phyloP scores from a whole-genome alignment of 2,888 invertebrate species.

The Bimastos eiseni region DNA sequence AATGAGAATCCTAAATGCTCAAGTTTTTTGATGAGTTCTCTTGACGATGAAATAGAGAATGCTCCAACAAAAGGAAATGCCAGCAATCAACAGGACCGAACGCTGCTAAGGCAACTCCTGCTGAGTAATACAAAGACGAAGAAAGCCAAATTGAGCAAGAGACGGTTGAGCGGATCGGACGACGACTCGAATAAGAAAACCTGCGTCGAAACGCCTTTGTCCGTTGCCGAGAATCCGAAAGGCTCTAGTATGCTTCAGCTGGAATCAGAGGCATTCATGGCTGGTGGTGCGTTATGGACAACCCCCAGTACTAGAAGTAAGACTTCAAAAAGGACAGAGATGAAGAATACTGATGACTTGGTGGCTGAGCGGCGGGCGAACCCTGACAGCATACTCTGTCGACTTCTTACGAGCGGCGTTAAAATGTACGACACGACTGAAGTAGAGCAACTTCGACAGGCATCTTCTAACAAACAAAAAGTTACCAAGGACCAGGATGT shows the following conservation, averaged over 20 bases:
- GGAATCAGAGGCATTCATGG: not conserved
- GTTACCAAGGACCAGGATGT: not conserved
- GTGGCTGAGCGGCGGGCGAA: not conserved
- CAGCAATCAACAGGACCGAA: not conserved
- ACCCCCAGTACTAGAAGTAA: not conserved
- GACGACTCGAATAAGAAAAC: not conserved
- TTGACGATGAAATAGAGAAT: not conserved
- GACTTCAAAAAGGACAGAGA: not conserved
- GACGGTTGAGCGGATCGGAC: not conserved
- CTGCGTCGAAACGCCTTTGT: not conserved
- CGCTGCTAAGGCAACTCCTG: not conserved
- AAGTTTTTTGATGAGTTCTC: not conserved
- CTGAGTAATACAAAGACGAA: not conserved
- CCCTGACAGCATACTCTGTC: not conserved
- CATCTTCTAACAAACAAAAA: not conserved
- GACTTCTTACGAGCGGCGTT: conserved; percentile 9
- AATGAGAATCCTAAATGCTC: not conserved
- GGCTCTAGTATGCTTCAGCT: not conserved
- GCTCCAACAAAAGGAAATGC: not conserved
- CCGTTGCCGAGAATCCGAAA: not conserved
- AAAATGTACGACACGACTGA: not conserved
- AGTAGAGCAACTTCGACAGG: not conserved
- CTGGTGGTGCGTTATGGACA: not conserved
- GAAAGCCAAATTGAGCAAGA: not conserved
- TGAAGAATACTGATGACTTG: not conserved